Base-by-base conservation (phyloP, 1,140 invertebrate species). In the Sipha flava region DNA sequence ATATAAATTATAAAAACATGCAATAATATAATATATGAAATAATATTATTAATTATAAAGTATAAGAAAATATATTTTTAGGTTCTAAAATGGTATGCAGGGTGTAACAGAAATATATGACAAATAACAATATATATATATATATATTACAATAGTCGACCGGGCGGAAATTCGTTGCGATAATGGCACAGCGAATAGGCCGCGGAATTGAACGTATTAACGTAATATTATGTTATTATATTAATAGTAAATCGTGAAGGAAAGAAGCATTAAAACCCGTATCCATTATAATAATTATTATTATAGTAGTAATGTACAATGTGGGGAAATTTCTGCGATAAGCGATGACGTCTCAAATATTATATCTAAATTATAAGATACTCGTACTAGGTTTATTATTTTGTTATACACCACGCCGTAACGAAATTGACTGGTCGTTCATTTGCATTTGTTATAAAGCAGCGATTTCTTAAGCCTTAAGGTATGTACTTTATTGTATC, bases 221-320 rank as follows among this genome's bases (percentile, higher is more conserved):
- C 10, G 10, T 40, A 40, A 52, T 52, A 52, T 52, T 64, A 64
- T 64, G 14, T 64, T 64, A 64, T 64, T 6, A 64, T 64, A 64
- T 64, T 64, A 64, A 64, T 64, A 64, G 59, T 64, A 64, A 64
- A 64, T 64, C 31, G 59, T 64, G 34, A 64, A 64, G 59, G 59
- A 64, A 64, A 64, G 59, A 64, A 64, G 59, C 59, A 64, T 64
- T 64, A 64, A 64, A 64, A 64, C 59, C 59, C 59, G 31, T 64
- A 64, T 64, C 29, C 5, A n/a, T n/a, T n/a, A n/a, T n/a, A 31
- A 64, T 64, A 64, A 37, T 64, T 37, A 64, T 64, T 37, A 64
- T 64, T 37, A 37, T 64, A 37, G 18, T 64, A 64, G 59, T 62
- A 62, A 62, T 62, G 57, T 62, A 62, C 29, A 64, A 64, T 64